Evolutionary conservation across 2,888 invertebrate species (phyloP), one percentile per base, ranked within the genome.

Genomic region (Ornithoptera alexandrae): DNA sequence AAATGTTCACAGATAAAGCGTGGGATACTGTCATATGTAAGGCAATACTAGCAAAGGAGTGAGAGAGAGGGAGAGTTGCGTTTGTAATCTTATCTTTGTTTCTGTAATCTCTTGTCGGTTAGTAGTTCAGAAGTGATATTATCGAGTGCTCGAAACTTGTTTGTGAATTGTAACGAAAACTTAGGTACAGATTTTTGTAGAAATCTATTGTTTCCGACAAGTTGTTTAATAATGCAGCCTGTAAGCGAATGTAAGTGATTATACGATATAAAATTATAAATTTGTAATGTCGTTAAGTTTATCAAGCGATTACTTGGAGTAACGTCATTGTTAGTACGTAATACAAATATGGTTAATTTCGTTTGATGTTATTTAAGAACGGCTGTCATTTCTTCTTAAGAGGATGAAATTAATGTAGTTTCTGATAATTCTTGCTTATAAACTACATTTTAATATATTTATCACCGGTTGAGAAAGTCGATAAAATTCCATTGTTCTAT

Each of bases 1-100:
- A 53, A 18, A 53, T 50, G 17, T 50, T 17, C 18, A n/a, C 10
- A 46, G 15, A 46, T n/a, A n/a, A n/a, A n/a, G 18, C 6, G 18
- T n/a, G 7, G 15, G n/a, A 53, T n/a, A n/a, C 18, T 53, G 18
- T n/a, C n/a, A n/a, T 6, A 53, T n/a, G n/a, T n/a, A 50, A 53
- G 4, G n/a, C 7, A 2, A 53, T 53, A n/a, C 53, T n/a, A 53
- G n/a, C 2, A 50, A 50, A 50, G 20, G 57, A 57, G 57, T 12
- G 22, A 66, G 59, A 60, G 30, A 42, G n/a, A 50, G 42, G 57
- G 30, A 61, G 46, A 46, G 46, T 46, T 24, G 36, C 10, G 20
- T 18, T 24, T 42, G 2, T 67, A n/a, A 67, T 67, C 67, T 67
- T 67, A 67, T 67, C 67, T 46, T 17, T 58, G 62, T 62, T 62